phyloP scores from a whole-genome alignment of 2,113 vertebrate genomes.

The Cranoglanis bouderius region DNA sequence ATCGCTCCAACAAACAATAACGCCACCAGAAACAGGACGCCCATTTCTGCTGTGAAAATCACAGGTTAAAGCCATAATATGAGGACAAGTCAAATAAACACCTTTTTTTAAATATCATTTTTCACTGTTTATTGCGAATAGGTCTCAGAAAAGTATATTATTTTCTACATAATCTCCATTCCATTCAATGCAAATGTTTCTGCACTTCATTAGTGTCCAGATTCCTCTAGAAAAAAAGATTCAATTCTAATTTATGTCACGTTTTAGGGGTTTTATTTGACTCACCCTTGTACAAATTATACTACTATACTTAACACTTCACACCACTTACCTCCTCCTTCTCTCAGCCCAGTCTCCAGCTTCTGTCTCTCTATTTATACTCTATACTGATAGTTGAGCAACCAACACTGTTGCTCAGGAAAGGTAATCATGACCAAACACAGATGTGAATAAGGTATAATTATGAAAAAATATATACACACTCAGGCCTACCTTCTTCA shows the following conservation, averaged over 20 bases:
- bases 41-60: constrained; percentile 36
- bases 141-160: neutral
- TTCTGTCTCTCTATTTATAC: constrained; percentile 35
- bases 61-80: neutral
- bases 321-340: neutral
- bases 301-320: neutral
- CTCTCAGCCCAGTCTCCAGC: neutral
- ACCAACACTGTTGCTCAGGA: constrained; percentile 7
- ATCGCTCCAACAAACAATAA: constrained; percentile 29
- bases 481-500: neutral
- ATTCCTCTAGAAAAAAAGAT: neutral
- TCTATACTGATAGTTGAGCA: constrained; percentile 23
- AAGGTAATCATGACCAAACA: neutral
- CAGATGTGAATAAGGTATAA: neutral
- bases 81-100: neutral
- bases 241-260: neutral
- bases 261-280: neutral
- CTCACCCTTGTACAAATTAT: neutral
- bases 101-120: neutral
- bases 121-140: neutral
- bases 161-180: neutral
- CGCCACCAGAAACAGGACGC: constrained; percentile 1
- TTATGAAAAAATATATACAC: neutral
- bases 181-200: neutral
- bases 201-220: neutral